phyloP scores from a whole-genome alignment of 2,888 invertebrate species.

The Eustalomyia histrio region DNA sequence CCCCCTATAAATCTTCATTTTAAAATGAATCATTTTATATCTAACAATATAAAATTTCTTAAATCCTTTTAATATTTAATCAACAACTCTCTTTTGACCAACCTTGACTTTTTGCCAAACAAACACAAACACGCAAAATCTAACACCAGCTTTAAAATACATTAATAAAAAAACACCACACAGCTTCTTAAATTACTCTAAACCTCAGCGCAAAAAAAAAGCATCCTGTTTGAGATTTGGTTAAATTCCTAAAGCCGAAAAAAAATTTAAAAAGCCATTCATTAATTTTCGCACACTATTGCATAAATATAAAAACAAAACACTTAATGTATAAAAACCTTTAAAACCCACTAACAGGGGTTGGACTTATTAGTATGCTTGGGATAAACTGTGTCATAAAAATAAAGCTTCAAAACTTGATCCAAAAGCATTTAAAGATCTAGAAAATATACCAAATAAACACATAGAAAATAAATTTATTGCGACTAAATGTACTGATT shows the following conservation, averaged over 20 bases:
- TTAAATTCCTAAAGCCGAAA: constrained; percentile 47
- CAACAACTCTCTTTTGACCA: constrained; percentile 54
- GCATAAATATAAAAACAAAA: constrained; percentile 8
- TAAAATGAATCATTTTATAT: constrained; percentile 56
- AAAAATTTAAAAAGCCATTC: constrained; percentile 54
- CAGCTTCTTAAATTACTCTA: constrained; percentile 63
- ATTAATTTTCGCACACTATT: constrained; percentile 57
- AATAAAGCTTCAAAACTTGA: too few species aligned
- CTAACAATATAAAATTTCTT: constrained; percentile 43
- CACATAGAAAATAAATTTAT: too few species aligned
- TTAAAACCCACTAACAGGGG: not conserved
- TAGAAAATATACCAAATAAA: too few species aligned
- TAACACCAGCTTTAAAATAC: constrained; percentile 36
- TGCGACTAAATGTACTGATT: too few species aligned
- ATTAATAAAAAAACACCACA: constrained; percentile 27
- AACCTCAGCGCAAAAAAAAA: constrained; percentile 14
- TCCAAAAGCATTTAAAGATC: too few species aligned
- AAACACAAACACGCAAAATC: constrained; percentile 58
- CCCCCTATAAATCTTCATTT: constrained; percentile 62
- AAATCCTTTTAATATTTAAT: constrained; percentile 59
- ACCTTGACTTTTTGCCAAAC: constrained; percentile 62
- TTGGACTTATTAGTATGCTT: not conserved
- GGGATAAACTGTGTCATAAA: too few species aligned
- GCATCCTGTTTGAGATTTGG: constrained; percentile 61
- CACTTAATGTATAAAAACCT: not conserved